phyloP scores from a whole-genome alignment of 2,113 vertebrate genomes.

The Lagenorhynchus albirostris region DNA sequence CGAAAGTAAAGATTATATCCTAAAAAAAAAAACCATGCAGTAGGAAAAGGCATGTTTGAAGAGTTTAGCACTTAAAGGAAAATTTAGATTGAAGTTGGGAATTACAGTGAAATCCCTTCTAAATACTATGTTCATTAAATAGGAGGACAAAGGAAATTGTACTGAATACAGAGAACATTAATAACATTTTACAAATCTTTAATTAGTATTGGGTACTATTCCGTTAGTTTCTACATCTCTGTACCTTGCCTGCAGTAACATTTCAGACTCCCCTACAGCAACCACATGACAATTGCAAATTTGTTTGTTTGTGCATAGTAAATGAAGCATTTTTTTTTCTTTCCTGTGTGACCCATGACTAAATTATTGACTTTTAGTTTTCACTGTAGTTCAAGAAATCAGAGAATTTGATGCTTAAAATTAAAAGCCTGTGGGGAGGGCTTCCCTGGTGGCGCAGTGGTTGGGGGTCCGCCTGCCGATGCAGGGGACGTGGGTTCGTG shows the following conservation, averaged over 20 bases:
- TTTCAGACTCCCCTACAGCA: neutral
- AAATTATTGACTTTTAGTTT: neutral
- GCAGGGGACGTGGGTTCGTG: no score
- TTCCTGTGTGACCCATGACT: neutral
- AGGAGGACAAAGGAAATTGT: neutral
- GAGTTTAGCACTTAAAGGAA: neutral
- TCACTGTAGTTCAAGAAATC: neutral
- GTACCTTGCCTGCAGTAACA: neutral
- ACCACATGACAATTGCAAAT: neutral
- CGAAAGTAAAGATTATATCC: neutral
- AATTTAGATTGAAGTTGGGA: neutral
- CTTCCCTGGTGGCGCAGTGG: no score
- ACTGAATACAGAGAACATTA: neutral
- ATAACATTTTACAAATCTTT: neutral
- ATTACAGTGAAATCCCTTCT: neutral
- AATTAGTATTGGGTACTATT: neutral
- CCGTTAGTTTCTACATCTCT: neutral
- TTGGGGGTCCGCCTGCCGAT: no score
- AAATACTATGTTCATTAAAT: neutral
- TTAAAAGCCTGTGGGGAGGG: neutral
- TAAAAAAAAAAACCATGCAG: neutral
- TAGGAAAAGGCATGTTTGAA: neutral
- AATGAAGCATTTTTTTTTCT: neutral
- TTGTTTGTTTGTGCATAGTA: neutral
- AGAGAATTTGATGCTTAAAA: neutral